Percentiles rank a stretch among this genome's conserved stretches.
Evolutionary conservation across 2,797 vertebrate species (phyloP).

Genomic region (Sebastes taczanowskii): DNA sequence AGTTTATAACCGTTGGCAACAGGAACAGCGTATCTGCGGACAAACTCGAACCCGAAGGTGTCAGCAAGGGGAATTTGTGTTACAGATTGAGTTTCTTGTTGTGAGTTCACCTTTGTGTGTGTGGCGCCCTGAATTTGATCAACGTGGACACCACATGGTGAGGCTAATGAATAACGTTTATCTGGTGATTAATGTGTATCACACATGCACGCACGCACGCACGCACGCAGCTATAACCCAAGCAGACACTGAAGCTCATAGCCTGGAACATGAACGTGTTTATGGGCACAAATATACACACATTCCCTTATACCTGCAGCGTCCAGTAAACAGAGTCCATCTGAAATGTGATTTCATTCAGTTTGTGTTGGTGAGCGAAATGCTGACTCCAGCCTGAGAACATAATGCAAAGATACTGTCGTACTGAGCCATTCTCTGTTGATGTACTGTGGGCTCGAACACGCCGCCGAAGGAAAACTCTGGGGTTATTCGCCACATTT

Average conservation of each 20-base stretch:
- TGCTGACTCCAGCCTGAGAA: conserved; percentile 16
- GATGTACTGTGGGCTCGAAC: neutral
- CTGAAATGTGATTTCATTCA: conserved; percentile 22
- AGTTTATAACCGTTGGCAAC: conserved; percentile 21
- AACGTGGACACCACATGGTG: conserved; percentile 64
- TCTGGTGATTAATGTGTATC: neutral
- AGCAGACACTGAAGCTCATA: neutral
- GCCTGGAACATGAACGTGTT: neutral
- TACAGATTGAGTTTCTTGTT: conserved; percentile 44
- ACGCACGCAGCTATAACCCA: conserved; percentile 8
- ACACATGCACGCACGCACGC: neutral
- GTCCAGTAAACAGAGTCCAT: conserved; percentile 2
- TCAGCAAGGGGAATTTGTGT: conserved; percentile 29
- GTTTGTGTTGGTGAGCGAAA: conserved; percentile 8
- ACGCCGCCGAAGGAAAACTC: neutral
- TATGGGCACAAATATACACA: conserved; percentile 1
- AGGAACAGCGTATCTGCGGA: conserved; percentile 2
- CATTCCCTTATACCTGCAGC: conserved; percentile 13
- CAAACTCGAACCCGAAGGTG: conserved; percentile 23
- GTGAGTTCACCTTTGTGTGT: neutral
- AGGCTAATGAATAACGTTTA: conserved; percentile 72
- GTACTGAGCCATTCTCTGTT: neutral
- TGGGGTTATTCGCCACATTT: conserved; percentile 3
- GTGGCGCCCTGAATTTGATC: conserved; percentile 48
- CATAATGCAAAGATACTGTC: neutral